Evolutionary conservation across 2,888 invertebrate genomes (phyloP).

Genomic region (Perithous albicinctus): DNA sequence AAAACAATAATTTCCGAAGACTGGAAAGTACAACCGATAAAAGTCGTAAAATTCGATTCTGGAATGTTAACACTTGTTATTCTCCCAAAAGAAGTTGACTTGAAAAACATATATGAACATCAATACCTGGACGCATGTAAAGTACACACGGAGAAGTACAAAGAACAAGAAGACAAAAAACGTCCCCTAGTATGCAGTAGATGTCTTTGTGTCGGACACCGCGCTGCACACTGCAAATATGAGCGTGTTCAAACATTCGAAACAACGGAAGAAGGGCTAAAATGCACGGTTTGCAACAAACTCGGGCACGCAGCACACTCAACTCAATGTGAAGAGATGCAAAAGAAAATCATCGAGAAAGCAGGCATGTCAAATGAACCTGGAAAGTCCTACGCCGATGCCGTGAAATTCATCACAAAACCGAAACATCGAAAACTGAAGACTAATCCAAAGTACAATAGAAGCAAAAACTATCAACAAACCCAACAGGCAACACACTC

Average conservation of each 20-base stretch:
- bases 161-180: background rate
- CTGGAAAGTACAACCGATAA: constrained; percentile 6
- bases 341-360: constrained; percentile 11
- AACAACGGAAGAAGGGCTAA: background rate
- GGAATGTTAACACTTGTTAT: background rate
- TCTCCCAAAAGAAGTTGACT: background rate
- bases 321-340: background rate
- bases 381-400: background rate
- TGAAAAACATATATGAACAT: constrained; percentile 12
- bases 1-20: background rate
- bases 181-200: background rate
- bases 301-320: constrained; percentile 13
- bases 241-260: background rate
- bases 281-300: background rate
- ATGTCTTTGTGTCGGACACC: background rate
- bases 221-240: background rate
- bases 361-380: constrained; percentile 4
- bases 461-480: background rate
- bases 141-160: background rate
- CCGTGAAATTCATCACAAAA: background rate
- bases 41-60: background rate
- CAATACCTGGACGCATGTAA: background rate
- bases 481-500: background rate
- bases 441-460: too few species aligned
- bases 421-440: background rate